Percentiles rank a stretch among this genome's conserved stretches.
phyloP scores from a whole-genome alignment of 2,797 vertebrate genomes.

The Myiotriccus ornatus region DNA sequence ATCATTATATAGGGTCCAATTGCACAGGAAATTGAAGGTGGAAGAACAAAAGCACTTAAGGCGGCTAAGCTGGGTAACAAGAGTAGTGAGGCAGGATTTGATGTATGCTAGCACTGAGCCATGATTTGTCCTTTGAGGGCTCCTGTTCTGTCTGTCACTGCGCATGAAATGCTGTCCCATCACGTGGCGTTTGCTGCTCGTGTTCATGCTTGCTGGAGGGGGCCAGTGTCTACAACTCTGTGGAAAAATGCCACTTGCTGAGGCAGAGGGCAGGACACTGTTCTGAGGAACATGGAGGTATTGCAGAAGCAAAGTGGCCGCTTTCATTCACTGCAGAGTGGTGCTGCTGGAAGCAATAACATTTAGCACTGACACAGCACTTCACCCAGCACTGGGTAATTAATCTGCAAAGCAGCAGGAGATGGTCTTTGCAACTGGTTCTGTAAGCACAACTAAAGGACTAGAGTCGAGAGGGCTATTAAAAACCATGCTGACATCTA shows the following conservation, averaged over 20 bases:
- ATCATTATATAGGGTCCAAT: neutral
- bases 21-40: neutral
- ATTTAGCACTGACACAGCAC: neutral
- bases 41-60: neutral
- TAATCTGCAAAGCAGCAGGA: constrained; percentile 41
- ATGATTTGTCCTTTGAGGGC: neutral
- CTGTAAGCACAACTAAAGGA: neutral
- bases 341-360: constrained; percentile 2
- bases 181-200: accelerated
- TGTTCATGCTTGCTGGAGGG: accelerated
- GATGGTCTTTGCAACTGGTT: neutral
- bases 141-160: accelerated
- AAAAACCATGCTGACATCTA: constrained; percentile 12
- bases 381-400: constrained; percentile 24
- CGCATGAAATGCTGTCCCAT: neutral
- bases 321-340: neutral
- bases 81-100: neutral
- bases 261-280: neutral
- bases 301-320: neutral
- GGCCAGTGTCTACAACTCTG: neutral
- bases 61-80: neutral
- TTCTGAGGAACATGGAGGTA: neutral
- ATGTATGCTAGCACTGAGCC: neutral
- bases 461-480: neutral
- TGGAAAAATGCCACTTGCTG: neutral